Percentiles rank a stretch among this genome's conserved stretches.
Conservation (phyloP, 2,888 invertebrate species). For the Cephalotes varians region DNA sequence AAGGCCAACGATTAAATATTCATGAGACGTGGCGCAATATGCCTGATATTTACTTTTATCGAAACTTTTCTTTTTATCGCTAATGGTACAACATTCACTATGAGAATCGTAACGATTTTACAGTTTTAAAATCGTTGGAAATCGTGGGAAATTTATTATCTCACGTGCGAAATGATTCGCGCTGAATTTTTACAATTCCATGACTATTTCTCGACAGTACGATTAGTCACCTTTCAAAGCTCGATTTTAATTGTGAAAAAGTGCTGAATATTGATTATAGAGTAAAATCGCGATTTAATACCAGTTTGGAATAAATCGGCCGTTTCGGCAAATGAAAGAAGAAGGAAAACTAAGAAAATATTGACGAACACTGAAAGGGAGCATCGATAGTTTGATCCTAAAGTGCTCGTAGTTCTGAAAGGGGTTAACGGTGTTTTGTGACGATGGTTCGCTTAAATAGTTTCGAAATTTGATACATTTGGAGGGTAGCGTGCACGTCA, state of each 20-base stretch:
- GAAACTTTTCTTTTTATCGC: conserved; percentile 39
- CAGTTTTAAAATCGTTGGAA: conserved; percentile 31
- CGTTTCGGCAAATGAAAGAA: background rate
- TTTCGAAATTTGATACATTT: conserved; percentile 41
- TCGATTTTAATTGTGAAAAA: background rate
- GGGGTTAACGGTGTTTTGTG: conserved; percentile 42
- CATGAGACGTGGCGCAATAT: conserved; percentile 64
- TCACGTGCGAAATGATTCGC: background rate
- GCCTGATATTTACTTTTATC: conserved; percentile 50
- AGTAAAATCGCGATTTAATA: background rate
- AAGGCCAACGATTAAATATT: conserved; percentile 68
- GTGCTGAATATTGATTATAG: background rate
- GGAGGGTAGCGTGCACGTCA: conserved; percentile 1
- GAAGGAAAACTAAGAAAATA: conserved; percentile 28
- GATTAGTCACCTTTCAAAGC: background rate
- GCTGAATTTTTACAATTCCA: background rate
- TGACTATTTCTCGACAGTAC: background rate
- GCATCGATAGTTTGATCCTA: conserved; percentile 24
- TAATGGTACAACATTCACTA: background rate
- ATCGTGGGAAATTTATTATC: conserved; percentile 35
- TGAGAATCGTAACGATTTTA: conserved; percentile 45
- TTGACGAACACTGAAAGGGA: conserved; percentile 21
- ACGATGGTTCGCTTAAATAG: conserved; percentile 15
- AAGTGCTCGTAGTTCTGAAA: conserved; percentile 36
- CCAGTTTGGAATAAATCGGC: background rate